These are phyloP conservation scores for Acomys russatus DNA, from an alignment of 2,797 vertebrate genomes.

Conservation along the genomic window DNA sequence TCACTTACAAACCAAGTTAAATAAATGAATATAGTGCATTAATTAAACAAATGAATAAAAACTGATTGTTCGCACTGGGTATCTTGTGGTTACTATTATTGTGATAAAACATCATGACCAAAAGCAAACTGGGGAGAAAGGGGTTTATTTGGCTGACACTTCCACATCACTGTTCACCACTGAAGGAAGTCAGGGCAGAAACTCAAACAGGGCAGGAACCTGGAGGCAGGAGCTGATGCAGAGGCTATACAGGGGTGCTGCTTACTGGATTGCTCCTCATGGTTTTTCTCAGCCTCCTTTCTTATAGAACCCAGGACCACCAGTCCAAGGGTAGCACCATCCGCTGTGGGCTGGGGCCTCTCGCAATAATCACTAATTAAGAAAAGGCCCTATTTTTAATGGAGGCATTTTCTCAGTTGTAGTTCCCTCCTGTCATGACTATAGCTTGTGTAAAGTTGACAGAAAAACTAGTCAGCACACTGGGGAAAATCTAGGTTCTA, in stretches of 20 bases:
- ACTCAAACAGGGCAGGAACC: neutral
- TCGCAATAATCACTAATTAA: neutral
- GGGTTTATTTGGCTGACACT: neutral
- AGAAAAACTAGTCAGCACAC: neutral
- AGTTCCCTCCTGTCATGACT: neutral
- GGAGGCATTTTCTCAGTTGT: neutral
- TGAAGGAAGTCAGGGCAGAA: neutral
- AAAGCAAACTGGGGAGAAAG: neutral
- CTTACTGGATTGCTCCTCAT: neutral
- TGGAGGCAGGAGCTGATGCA: neutral
- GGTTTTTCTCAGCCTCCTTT: neutral
- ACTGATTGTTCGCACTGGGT: neutral
- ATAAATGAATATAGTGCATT: neutral
- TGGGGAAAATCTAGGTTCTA: neutral
- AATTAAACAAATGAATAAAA: neutral
- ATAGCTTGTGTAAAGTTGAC: neutral
- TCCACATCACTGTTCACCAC: neutral
- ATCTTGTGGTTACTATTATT: neutral
- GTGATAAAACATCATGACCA: neutral
- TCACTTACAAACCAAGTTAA: conserved; percentile 9
- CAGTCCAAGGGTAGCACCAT: neutral
- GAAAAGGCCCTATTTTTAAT: neutral
- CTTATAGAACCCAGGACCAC: neutral
- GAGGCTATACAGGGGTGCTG: neutral
- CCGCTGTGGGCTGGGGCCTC: neutral